Conservation (phyloP, 2,113 vertebrate species). For the Synchiropus splendidus region DNA sequence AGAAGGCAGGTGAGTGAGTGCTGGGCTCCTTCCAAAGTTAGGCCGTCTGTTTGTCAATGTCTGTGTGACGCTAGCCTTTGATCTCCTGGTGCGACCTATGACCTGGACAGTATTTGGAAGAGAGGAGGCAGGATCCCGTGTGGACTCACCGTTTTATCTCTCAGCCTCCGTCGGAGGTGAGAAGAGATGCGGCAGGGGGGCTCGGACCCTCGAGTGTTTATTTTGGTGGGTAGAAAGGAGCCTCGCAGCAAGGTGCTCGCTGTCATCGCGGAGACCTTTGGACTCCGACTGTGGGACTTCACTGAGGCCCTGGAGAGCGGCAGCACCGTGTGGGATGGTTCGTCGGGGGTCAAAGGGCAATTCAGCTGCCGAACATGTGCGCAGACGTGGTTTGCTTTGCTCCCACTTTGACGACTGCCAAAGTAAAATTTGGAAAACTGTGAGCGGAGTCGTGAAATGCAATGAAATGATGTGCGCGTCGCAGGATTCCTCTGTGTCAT, state of each 20-base stretch:
- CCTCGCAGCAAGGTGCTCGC: constrained; percentile 69
- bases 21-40: too few species aligned
- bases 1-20: too few species aligned
- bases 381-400: constrained; percentile 37
- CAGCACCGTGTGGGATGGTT: constrained; percentile 43
- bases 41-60: constrained; percentile 25
- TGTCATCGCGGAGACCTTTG: constrained; percentile 67
- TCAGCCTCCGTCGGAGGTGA: constrained; percentile 23
- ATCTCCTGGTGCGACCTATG: constrained; percentile 48
- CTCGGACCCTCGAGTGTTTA: constrained; percentile 54
- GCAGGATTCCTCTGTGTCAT: background rate
- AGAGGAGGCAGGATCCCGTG: constrained; percentile 45
- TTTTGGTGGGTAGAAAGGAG: constrained; percentile 54
- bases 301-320: constrained; percentile 37
- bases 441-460: background rate
- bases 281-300: constrained; percentile 46
- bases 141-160: constrained; percentile 52
- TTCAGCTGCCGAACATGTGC: constrained; percentile 37
- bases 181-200: constrained; percentile 36
- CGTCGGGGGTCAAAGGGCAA: constrained; percentile 50
- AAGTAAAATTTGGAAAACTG: too few species aligned
- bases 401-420: constrained; percentile 3
- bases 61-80: constrained; percentile 57
- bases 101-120: constrained; percentile 61
- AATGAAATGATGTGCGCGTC: background rate